Evolutionary conservation across 2,797 vertebrate species (phyloP).

Genomic region (Neolamprologus multifasciatus): DNA sequence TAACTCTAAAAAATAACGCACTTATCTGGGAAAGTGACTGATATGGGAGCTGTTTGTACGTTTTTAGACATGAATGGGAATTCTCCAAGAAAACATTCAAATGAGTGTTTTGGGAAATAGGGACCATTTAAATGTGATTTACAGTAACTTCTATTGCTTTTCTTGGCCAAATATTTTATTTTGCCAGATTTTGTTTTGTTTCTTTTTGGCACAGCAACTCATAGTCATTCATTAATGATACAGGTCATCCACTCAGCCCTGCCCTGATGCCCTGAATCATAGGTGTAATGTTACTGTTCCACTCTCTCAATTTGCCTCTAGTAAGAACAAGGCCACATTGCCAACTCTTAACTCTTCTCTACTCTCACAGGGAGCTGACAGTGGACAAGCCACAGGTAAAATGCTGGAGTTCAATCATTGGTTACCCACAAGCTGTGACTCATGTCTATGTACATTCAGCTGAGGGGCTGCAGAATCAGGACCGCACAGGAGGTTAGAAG

Average conservation of each 20-base stretch:
- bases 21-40: neutral
- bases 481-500: constrained; percentile 65
- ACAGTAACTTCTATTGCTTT: neutral
- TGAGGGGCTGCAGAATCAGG: constrained; percentile 79
- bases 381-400: constrained; percentile 78
- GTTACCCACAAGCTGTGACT: constrained; percentile 83
- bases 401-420: constrained; percentile 82
- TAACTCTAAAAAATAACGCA: neutral
- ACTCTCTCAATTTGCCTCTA: neutral
- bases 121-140: neutral
- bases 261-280: too few relatives aligned
- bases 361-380: constrained; percentile 78
- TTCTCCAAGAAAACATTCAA: constrained; percentile 12
- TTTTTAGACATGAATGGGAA: neutral
- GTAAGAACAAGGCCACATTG: neutral
- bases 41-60: neutral
- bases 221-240: neutral
- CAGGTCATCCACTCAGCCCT: neutral
- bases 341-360: neutral
- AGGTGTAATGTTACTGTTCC: neutral
- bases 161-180: neutral
- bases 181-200: neutral
- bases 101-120: neutral
- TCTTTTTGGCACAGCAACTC: neutral
- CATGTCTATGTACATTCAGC: constrained; percentile 82